Conservation (phyloP, 2,888 invertebrate species). For the Papilio demoleus region DNA sequence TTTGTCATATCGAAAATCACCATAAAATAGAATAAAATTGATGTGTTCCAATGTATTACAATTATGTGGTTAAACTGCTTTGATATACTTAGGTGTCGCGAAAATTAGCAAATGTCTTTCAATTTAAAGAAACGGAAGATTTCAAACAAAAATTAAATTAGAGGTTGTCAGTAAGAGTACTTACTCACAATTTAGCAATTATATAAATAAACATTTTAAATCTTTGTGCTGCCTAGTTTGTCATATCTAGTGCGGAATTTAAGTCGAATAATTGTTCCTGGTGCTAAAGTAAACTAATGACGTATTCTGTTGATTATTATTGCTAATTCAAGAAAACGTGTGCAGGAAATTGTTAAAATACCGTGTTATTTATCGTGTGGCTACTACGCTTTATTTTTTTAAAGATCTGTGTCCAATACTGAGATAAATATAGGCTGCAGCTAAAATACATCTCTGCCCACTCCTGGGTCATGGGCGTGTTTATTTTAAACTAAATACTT, state of each 20-base stretch:
- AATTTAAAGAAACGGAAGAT: background rate
- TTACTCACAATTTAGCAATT: background rate
- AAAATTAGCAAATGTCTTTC: background rate
- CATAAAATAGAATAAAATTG: too few species aligned
- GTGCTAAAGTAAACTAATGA: constrained; percentile 1
- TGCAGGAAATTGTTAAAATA: background rate
- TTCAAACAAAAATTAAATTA: background rate
- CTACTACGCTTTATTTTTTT: constrained; percentile 5
- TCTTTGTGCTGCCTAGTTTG: constrained; percentile 7
- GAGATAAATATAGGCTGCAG: constrained; percentile 16
- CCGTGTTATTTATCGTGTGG: background rate
- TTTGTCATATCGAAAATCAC: background rate
- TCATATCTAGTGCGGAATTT: constrained; percentile 17
- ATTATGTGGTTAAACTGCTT: background rate
- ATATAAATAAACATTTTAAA: background rate
- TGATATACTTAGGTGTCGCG: background rate
- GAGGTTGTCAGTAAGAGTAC: background rate
- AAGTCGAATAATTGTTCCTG: constrained; percentile 9
- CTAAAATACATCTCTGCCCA: constrained; percentile 19
- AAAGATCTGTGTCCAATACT: background rate
- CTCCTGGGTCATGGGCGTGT: constrained; percentile 20
- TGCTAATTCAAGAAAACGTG: constrained; percentile 6
- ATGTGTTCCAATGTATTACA: background rate
- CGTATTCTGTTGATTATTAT: background rate
- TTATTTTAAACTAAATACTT: constrained; percentile 18